phyloP scores from a whole-genome alignment of 2,113 vertebrate genomes.

The Plotosus lineatus region DNA sequence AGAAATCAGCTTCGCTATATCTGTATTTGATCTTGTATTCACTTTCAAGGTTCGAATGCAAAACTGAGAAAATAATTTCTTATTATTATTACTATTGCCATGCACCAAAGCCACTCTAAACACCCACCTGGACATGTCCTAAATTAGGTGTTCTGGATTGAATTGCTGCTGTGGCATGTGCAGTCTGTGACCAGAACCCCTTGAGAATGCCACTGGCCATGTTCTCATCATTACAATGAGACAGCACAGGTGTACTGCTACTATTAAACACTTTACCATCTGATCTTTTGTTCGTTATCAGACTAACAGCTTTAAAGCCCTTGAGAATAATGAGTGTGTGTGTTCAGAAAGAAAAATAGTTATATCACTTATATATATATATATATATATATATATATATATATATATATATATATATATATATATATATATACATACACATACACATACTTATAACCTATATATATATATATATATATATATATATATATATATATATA shows the following conservation, averaged over 20 bases:
- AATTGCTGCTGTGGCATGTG: not conserved
- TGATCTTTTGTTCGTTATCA: not conserved
- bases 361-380: no score
- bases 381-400: no score
- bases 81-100: not conserved
- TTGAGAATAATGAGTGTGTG: not conserved
- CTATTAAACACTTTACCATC: not conserved
- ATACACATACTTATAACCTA: no score
- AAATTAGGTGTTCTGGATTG: constrained; percentile 12
- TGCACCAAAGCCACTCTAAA: not conserved
- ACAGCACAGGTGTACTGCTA: not conserved
- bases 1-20: not conserved
- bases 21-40: not conserved
- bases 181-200: constrained; percentile 5
- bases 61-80: not conserved
- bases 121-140: not conserved
- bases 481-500: no score
- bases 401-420: no score
- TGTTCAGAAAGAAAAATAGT: no score
- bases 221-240: not conserved
- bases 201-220: not conserved
- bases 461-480: no score
- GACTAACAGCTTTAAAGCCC: not conserved
- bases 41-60: not conserved
- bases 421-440: no score